Evolutionary conservation across 2,888 invertebrate species (phyloP).

Genomic region (Macrophya annulata): DNA sequence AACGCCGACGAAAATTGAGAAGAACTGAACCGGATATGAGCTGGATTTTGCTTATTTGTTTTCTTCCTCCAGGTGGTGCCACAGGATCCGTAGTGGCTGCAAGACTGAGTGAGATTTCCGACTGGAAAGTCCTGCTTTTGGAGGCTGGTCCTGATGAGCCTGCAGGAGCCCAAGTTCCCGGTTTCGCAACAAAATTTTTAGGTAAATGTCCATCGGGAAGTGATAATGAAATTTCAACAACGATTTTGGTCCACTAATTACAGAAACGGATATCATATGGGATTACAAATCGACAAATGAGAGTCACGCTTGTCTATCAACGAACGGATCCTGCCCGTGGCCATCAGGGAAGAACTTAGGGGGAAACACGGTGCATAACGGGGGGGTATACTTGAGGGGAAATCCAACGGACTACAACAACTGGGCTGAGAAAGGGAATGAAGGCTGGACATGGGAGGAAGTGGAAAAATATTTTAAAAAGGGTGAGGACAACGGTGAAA

Average conservation of each 20-base stretch:
- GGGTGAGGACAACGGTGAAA: not conserved
- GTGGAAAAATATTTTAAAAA: constrained; percentile 73
- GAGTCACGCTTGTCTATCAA: constrained; percentile 82
- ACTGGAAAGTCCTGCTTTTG: constrained; percentile 86
- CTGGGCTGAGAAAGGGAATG: constrained; percentile 87
- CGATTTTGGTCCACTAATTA: not conserved
- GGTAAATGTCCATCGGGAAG: constrained; percentile 73
- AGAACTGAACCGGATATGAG: constrained; percentile 69
- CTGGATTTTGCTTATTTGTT: not conserved
- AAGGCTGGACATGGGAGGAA: constrained; percentile 89
- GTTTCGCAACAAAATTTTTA: constrained; percentile 86
- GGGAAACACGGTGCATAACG: constrained; percentile 88
- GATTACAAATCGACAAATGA: constrained; percentile 85
- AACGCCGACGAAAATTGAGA: too few species aligned
- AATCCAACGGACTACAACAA: constrained; percentile 88
- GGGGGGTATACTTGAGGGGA: constrained; percentile 93
- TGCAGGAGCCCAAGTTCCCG: constrained; percentile 83
- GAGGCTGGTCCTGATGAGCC: constrained; percentile 89
- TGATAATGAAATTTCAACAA: not conserved
- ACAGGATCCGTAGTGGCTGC: constrained; percentile 85
- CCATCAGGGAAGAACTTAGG: constrained; percentile 88
- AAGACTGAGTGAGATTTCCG: constrained; percentile 84
- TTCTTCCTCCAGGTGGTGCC: constrained; percentile 80
- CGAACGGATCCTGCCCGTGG: constrained; percentile 83
- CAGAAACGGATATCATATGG: constrained; percentile 85